Base-by-base conservation (phyloP, 2,888 invertebrate genomes). In the Dasypolia templi region DNA sequence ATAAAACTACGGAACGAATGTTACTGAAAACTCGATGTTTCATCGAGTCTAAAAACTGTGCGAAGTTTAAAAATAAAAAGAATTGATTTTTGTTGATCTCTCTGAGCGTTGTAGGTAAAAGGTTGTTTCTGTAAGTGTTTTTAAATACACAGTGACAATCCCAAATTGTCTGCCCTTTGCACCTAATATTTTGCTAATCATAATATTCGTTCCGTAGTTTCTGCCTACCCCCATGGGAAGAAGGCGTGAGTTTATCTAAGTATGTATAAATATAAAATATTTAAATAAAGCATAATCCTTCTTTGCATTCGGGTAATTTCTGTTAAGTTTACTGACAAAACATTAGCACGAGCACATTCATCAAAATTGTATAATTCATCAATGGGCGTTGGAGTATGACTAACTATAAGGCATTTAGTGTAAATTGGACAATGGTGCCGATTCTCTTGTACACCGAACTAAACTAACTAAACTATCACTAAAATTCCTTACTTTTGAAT, bases 311-410 rank as follows among this genome's bases (percentile, higher is more conserved):
- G 1, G 4, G 9, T 42, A 9, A 32, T 56, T n/a, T n/a, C 46
- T 39, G 32, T 17, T 46, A 29, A 26, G n/a, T 61, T 78, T 46
- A 70, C 44, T 46, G 53, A 49, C 46, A 46, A 55, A 70, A 53
- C 32, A 71, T 35, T 19, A 58, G 7, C 17, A 32, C 26, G 22
- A 78, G n/a, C 26, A 55, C 26, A 59, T 78, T 59, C 44, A 78
- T 39, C 19, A 71, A 39, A 61, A 55, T 35, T 55, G 46, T 62
- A 55, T 79, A 61, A 75, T 75, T 78, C 44, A 70, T 79, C 59
- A 75, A 79, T 79, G 46, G 17, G 9, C 35, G 39, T 14, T 42
- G 6, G 17, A 51, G 32, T 62, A 22, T 42, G 39, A 62, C 46
- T 61, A 26, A 55, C 22, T 49, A 22, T 49, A 22, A 29, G 14